Evolutionary conservation across 2,113 vertebrate species (phyloP), one percentile per base, ranked within the genome.

Genomic region (Ptilonorhynchus violaceus): DNA sequence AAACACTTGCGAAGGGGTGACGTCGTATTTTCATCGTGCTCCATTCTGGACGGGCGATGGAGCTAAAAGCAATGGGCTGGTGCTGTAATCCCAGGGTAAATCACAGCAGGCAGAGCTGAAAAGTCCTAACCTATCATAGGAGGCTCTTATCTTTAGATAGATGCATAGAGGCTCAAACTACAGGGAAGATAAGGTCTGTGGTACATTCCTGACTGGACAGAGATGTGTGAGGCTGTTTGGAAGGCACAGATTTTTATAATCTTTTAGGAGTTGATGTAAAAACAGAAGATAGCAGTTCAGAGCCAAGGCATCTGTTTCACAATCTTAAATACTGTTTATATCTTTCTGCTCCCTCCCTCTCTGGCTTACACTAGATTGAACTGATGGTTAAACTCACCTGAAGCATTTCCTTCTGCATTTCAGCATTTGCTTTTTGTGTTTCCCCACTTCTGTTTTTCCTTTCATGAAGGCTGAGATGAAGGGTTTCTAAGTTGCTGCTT

Each of bases 81-180:
- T 86, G 82, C 68, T 86, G 90, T 93, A 83, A 95, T 86, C 83
- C 73, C 53, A 31, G 69, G 64, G 89, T 94, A 97, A 97, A 96
- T 92, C 94, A 92, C 31, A 64, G 68, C n/a, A 91, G 79, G 37
- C 64, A 88, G 90, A 81, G 56, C 69, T 94, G 80, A 73, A 90
- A 90, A 90, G 37, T 55, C 90, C 86, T 92, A 90, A 92, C 95
- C 79, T 55, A 46, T 95, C 86, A 93, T 8, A 58, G 70, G 28
- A 88, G 76, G 46, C 62, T 77, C 82, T 91, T 93, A 89, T 90
- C 88, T 92, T 60, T 56, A 81, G 85, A 53, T 42, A 74, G 49
- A 53, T 39, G 77, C 22, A 35, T 75, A 52, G 69, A 93, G 80
- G 49, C 83, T 87, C 80, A 46, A 35, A 30, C 76, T 81, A 58